Evolutionary conservation across 2,113 vertebrate genomes (phyloP).

Genomic region (Tetrao urogallus): DNA sequence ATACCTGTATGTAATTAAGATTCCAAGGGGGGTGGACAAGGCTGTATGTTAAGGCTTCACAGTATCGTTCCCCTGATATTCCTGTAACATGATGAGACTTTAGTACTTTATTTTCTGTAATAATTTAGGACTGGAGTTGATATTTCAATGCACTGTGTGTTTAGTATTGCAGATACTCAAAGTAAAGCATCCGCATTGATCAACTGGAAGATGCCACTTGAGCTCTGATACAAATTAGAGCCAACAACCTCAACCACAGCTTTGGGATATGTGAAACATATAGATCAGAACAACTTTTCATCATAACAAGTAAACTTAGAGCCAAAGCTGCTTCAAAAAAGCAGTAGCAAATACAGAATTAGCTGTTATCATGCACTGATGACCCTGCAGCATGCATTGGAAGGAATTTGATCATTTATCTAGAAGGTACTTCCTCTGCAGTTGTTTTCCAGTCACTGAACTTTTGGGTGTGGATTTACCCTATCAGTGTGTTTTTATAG

Average conservation of each 20-base stretch:
- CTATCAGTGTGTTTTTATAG: neutral
- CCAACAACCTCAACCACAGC: neutral
- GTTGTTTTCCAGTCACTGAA: neutral
- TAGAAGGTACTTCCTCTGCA: neutral
- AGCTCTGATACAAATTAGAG: conserved; percentile 1
- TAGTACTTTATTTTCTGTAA: neutral
- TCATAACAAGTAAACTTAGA: neutral
- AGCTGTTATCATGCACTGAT: neutral
- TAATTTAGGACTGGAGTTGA: neutral
- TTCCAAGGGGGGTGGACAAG: neutral
- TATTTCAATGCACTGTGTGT: neutral
- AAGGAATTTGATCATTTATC: neutral
- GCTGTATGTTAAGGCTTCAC: neutral
- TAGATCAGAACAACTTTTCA: neutral
- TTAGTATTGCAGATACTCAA: neutral
- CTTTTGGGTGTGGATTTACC: neutral
- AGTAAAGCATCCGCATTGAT: neutral
- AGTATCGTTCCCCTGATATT: neutral
- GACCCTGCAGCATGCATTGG: neutral
- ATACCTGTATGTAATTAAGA: neutral
- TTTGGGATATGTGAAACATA: neutral
- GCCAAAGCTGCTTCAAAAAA: neutral
- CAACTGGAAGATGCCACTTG: neutral
- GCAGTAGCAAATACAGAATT: neutral
- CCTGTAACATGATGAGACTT: neutral